Base-by-base conservation (phyloP, 2,113 vertebrate genomes). In the Pseudorectes ferrugineus region DNA sequence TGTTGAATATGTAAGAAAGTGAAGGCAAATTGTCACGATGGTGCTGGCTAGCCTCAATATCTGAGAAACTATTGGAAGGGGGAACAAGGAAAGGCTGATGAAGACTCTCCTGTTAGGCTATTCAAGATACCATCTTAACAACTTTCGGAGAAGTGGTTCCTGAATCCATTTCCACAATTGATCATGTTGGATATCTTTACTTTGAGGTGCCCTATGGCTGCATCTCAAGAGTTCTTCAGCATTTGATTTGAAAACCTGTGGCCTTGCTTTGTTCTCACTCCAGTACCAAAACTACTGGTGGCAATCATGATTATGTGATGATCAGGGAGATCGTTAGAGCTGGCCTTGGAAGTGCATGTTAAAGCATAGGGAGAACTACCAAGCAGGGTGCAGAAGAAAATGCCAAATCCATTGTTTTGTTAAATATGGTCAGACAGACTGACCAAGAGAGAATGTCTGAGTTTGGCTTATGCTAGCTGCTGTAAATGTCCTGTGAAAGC, bases 241-340 rank as follows among this genome's bases (percentile, higher is more conserved):
- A 11, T 59, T 38, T 59, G 23, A 26, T 59, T 42, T 76, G 59
- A 38, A 90, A 68, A 68, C 6, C 16, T 35, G 21, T 36, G 29
- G 3, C 36, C n/a, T 14, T 58, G 6, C 8, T 54, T 72, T 55
- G 11, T 55, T 73, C 40, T 63, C 33, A n/a, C 7, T 54, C 14
- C 9, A 16, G 15, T 83, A 19, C 16, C 25, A 72, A 29, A 51
- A 20, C 16, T 52, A 15, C 38, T 65, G 29, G 11, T 45, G 61
- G 33, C 2, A 1, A 5, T 62, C 0, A 0, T 15, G 36, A 35
- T 70, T 24, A 21, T 10, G 2, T 38, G 31, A 33, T 46, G 38
- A 23, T 42, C 26, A 19, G 19, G n/a, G 28, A 46, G 3, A 46
- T 65, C 2, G 0, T 35, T 77, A 49, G 35, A 36, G 7, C 33